A percentile compares a stretch with the other conserved stretches of the same genome.
These are phyloP conservation scores for Gymnocephalus cernua DNA, from an alignment of 2,113 vertebrate genomes.

Conservation along the genomic window DNA sequence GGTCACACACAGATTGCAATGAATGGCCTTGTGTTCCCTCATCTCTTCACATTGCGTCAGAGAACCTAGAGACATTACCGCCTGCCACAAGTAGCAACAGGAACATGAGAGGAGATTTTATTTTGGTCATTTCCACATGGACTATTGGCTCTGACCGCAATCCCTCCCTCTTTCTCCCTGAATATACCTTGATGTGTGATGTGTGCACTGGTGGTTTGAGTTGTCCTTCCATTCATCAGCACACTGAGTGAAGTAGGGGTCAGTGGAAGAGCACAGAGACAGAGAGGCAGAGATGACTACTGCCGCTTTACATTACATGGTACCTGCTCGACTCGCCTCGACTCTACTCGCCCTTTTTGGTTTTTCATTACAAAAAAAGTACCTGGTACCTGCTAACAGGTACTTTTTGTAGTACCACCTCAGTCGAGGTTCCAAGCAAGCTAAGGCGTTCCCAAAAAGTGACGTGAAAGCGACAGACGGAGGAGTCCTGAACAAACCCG, in stretches of 20 bases:
- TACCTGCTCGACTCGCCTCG: too few species aligned
- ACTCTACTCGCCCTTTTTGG: too few species aligned
- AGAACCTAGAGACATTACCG: background rate
- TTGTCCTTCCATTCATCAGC: conserved; percentile 42
- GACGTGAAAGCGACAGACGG: too few species aligned
- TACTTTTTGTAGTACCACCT: too few species aligned
- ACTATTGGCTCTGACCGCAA: background rate
- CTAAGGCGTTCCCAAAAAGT: too few species aligned
- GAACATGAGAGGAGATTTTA: conserved; percentile 27
- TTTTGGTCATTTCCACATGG: conserved; percentile 29
- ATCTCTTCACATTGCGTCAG: conserved; percentile 3
- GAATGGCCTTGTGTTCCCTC: conserved; percentile 45
- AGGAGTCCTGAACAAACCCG: too few species aligned
- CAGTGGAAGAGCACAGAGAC: conserved; percentile 9
- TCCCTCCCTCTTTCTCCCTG: background rate
- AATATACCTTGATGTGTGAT: background rate
- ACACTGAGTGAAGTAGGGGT: background rate
- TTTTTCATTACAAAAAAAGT: too few species aligned
- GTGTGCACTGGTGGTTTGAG: background rate
- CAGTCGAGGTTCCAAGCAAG: too few species aligned
- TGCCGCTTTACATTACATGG: too few species aligned
- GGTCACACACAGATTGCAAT: conserved; percentile 32
- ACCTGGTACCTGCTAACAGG: too few species aligned
- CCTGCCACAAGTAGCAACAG: conserved; percentile 31
- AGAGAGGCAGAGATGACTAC: background rate